Conservation (phyloP, 2,113 vertebrate genomes). For the Arvicanthis niloticus region DNA sequence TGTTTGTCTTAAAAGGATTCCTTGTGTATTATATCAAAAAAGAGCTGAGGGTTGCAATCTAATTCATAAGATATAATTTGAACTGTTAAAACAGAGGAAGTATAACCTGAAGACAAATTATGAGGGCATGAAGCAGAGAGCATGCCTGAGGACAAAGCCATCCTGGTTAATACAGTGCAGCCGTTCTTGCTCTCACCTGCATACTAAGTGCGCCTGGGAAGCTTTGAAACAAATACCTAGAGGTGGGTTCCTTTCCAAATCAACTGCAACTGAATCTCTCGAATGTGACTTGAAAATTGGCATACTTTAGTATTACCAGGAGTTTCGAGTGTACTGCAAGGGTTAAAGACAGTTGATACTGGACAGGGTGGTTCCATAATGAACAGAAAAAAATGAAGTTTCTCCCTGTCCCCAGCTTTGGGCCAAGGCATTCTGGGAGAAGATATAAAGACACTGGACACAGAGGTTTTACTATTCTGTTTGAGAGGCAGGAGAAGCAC, state of each 20-base stretch:
- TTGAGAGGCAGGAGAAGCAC: background rate
- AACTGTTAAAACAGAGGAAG: conserved; percentile 10
- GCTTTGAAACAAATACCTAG: background rate
- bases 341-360: background rate
- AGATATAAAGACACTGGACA: background rate
- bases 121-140: no score
- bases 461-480: background rate
- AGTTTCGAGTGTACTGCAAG: background rate
- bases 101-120: background rate
- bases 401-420: background rate
- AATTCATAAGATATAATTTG: background rate
- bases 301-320: background rate
- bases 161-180: accelerated
- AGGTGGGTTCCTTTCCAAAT: background rate
- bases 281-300: background rate
- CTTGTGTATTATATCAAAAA: conserved; percentile 10
- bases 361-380: background rate
- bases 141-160: background rate
- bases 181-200: background rate
- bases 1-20: conserved; percentile 1
- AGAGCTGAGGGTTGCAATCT: background rate
- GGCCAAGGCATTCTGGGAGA: background rate
- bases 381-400: background rate
- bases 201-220: background rate
- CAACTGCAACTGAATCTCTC: background rate